A percentile compares a stretch with the other conserved stretches of the same genome.
Conservation (phyloP, 1,140 invertebrate genomes). For the Apis cerana region DNA sequence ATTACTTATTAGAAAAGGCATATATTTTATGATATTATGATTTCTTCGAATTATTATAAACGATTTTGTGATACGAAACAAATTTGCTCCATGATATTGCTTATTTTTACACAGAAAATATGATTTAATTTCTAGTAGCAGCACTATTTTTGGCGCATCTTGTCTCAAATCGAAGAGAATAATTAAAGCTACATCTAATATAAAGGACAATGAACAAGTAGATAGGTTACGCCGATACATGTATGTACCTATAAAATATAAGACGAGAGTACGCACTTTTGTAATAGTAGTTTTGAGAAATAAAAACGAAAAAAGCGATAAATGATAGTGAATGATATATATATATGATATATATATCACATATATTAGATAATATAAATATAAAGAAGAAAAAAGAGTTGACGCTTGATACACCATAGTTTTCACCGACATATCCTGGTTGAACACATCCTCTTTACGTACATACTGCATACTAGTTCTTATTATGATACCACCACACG, state of each 20-base stretch:
- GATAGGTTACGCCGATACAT: constrained; percentile 71
- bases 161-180: constrained; percentile 53
- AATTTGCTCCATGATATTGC: neutral
- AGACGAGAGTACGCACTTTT: constrained; percentile 70
- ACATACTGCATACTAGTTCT: constrained; percentile 73
- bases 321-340: constrained; percentile 44
- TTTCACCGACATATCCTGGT: constrained; percentile 80
- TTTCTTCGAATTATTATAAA: too few relatives aligned
- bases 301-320: constrained; percentile 58
- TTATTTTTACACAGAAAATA: neutral
- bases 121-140: neutral
- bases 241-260: constrained; percentile 69
- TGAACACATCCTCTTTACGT: constrained; percentile 79
- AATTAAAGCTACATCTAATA: constrained; percentile 64
- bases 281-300: constrained; percentile 68
- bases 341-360: constrained; percentile 9
- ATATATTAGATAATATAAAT: constrained; percentile 27
- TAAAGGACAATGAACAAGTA: constrained; percentile 72
- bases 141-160: neutral
- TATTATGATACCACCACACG: neutral
- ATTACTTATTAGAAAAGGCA: neutral
- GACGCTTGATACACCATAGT: constrained; percentile 77
- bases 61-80: too few relatives aligned
- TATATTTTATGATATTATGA: neutral
- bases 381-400: constrained; percentile 61